Evolutionary conservation across 2,888 invertebrate species (phyloP), one percentile per base, ranked within the genome.

Genomic region (Mesochorus sp.): DNA sequence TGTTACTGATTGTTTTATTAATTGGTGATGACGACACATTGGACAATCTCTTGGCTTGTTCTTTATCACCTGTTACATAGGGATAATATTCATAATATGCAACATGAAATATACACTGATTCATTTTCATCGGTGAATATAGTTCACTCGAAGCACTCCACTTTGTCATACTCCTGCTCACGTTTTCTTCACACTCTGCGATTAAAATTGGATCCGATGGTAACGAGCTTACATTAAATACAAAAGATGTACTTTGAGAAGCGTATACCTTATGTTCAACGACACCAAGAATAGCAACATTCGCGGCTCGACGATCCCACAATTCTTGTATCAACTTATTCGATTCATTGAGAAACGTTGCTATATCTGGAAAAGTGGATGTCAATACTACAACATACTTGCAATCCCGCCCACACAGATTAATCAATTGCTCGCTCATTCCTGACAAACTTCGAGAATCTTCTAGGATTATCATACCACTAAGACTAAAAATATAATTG

Each of bases 341-440:
- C 0, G 80, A 80, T 2, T 85, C 83, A 2, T 49, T 59, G 12
- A 87, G 76, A 10, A 88, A 87, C 1, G 37, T 72, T 6, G 80
- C 62, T 17, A 81, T 51, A 51, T 83, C 67, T 0, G 14, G 44
- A 62, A 80, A 85, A 3, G 12, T 2, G 2, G 24, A 51, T 0
- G 77, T 81, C 37, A 84, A 5, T n/a, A 85, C 66, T 14, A 84
- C 17, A 6, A 83, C 55, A 37, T 81, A 86, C 2, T 61, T 57
- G 67, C 88, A 87, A 0, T 80, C 80, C 1, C 79, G 66, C 1
- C 76, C 80, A 26, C 87, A 87, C 1, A 85, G 72, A 5, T 82
- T 26, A 2, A 81, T 17, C 4, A 82, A 14, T 26, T 77, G 49
- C 0, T 39, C 49, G 10, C 64, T 14, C 2, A 72, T 47, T 2